Base-by-base conservation (phyloP, 1,140 invertebrate species). In the Drosophila neocordata region DNA sequence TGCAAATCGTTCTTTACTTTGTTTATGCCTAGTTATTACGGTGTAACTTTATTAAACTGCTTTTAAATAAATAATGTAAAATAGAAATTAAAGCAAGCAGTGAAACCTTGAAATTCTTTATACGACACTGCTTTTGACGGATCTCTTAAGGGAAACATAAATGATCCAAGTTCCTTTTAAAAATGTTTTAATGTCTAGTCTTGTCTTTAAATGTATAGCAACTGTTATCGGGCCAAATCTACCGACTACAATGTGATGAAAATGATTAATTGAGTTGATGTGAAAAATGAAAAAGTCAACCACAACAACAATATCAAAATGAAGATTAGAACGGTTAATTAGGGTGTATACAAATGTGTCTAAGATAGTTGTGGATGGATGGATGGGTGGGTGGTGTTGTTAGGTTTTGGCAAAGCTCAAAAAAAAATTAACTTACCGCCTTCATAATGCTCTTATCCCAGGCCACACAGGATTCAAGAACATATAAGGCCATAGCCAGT, bases 381-480 rank as follows among this genome's bases (percentile, higher is more conserved):
- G 22, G 31, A 37, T 44, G 11, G 13, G 38, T 57, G 22, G 13
- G 13, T 44, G 58, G 27, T 6, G 27, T 70, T 37, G 41, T 52
- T 71, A 55, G 27, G 37, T 59, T 44, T 44, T 57, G 35, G n/a
- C 20, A 57, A 65, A 57, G 61, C 52, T 59, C 27, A 53, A 77
- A 31, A 35, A 64, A 35, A 22, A 18, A 13, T 41, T 20, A 22
- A 92, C 96, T 95, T 94, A 98, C 97, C 93, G 98, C 98, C 95
- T 99, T 98, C 98, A 99, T 99, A 85, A 99, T 98, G 93, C 97
- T 98, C 93, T 99, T 99, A 92, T 99, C 98, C 98, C 98, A 99
- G 22, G 98, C 97, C 79, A 99, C 97, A 83, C 95, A 97, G 15
- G 95, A 95, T 89, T 98, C 97, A 22, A 99, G 93, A 74, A 97